Conservation (phyloP, 1,140 invertebrate species). For the Drosophila eugracilis region DNA sequence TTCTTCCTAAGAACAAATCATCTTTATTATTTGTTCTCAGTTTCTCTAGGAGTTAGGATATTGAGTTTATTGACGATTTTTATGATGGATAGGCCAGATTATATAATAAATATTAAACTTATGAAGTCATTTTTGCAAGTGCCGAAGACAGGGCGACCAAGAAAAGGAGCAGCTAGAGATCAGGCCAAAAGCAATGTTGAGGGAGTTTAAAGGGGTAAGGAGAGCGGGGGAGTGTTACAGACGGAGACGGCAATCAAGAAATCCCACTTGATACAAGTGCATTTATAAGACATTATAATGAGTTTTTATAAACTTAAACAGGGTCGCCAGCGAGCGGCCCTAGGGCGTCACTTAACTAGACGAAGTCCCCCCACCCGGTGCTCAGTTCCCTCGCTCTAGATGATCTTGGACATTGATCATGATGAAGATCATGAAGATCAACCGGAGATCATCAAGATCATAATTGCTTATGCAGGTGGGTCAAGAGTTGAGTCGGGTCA, state of each 20-base stretch:
- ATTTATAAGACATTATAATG: constrained; percentile 84
- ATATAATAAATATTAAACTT: not conserved
- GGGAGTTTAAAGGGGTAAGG: not conserved
- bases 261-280: constrained; percentile 83
- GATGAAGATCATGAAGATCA: constrained; percentile 47
- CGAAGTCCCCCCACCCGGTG: constrained; percentile 27
- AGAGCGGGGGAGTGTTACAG: constrained; percentile 10
- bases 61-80: no score
- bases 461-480: constrained; percentile 76
- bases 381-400: constrained; percentile 21
- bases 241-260: constrained; percentile 69
- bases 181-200: constrained; percentile 23
- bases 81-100: no score
- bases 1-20: no score
- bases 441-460: constrained; percentile 38
- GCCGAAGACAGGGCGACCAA: constrained; percentile 13
- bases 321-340: constrained; percentile 63
- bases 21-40: no score
- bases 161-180: constrained; percentile 50
- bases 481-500: constrained; percentile 51
- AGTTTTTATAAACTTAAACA: constrained; percentile 84
- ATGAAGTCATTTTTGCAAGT: constrained; percentile 5
- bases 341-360: constrained; percentile 79
- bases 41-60: no score
- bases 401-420: constrained; percentile 72